A percentile compares a stretch with the other conserved stretches of the same genome.
These are phyloP conservation scores for Ciona savignyi DNA, from an alignment of 23 tunicate species.

Conservation along the genomic window DNA sequence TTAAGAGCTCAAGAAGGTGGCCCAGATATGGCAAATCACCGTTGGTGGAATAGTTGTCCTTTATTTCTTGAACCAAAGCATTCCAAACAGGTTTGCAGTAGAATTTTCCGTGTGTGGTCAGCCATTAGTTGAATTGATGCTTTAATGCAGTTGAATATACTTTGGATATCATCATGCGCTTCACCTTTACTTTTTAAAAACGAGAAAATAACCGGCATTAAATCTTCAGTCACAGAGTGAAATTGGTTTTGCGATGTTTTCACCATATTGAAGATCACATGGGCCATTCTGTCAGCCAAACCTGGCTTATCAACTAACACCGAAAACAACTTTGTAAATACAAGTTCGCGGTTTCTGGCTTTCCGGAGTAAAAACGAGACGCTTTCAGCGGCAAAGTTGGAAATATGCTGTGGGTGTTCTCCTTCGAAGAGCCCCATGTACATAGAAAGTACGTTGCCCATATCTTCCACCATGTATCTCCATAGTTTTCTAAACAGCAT, in stretches of 20 bases:
- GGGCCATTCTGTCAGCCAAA: slow-evolving; percentile 23
- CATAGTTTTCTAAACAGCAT: slow-evolving; percentile 54
- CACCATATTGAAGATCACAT: slow-evolving; percentile 44
- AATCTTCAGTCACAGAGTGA: slow-evolving; percentile 19
- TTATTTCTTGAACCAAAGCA: slow-evolving; percentile 8
- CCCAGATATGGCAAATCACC: slow-evolving; percentile 1
- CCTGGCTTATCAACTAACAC: slow-evolving; percentile 10
- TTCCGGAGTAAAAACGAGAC: slow-evolving; percentile 71
- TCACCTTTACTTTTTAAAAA: slow-evolving; percentile 18
- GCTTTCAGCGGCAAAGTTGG: slow-evolving; percentile 83
- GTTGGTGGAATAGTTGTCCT: not conserved
- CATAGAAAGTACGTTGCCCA: slow-evolving; percentile 50
- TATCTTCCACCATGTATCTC: slow-evolving; percentile 69
- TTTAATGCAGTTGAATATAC: slow-evolving; percentile 15
- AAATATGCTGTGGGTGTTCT: slow-evolving; percentile 58
- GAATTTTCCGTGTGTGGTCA: slow-evolving; percentile 25
- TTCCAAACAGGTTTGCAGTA: slow-evolving; percentile 50
- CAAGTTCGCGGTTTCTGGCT: slow-evolving; percentile 22
- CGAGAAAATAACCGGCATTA: slow-evolving; percentile 29
- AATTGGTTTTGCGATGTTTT: slow-evolving; percentile 44
- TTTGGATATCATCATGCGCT: too few relatives aligned
- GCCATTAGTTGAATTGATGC: slow-evolving; percentile 33
- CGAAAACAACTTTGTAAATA: slow-evolving; percentile 32
- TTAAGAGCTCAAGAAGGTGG: slow-evolving; percentile 15
- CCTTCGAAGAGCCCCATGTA: slow-evolving; percentile 31